Percentiles rank a stretch among this genome's conserved stretches.
These are phyloP conservation scores for Sarcophaga bullata DNA, from an alignment of 1,140 invertebrate species.

Conservation along the genomic window DNA sequence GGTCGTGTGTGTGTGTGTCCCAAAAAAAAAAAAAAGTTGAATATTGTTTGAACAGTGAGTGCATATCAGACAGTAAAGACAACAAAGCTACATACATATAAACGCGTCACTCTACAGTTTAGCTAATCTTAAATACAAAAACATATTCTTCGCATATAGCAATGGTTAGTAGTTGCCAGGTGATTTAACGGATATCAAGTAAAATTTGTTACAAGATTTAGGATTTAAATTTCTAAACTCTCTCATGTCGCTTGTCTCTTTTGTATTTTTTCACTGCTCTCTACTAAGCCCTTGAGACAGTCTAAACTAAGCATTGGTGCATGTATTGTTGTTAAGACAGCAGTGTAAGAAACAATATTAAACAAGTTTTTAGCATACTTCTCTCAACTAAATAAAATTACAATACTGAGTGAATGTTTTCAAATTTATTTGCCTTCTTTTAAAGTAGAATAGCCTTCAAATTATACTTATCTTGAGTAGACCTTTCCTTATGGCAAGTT, in stretches of 20 bases:
- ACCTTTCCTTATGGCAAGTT: too few species aligned
- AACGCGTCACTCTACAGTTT: slow-evolving; percentile 14
- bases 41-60: not conserved
- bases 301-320: not conserved
- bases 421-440: too few species aligned
- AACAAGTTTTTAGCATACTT: not conserved
- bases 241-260: not conserved
- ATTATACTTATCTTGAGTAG: too few species aligned
- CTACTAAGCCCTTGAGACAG: not conserved
- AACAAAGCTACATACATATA: not conserved
- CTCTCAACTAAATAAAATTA: not conserved
- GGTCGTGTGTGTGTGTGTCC: slow-evolving; percentile 34
- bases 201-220: not conserved
- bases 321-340: not conserved
- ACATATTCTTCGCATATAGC: not conserved
- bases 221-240: not conserved
- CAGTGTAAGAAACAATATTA: not conserved
- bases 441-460: too few species aligned
- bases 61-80: not conserved
- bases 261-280: not conserved
- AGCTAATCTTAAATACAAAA: slow-evolving; percentile 33
- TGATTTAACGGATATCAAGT: too few species aligned
- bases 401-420: not conserved
- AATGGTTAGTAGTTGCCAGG: not conserved
- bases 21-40: not conserved